These are phyloP conservation scores for Tetramorium simillimum DNA, from an alignment of 1,140 invertebrate species.

Conservation along the genomic window DNA sequence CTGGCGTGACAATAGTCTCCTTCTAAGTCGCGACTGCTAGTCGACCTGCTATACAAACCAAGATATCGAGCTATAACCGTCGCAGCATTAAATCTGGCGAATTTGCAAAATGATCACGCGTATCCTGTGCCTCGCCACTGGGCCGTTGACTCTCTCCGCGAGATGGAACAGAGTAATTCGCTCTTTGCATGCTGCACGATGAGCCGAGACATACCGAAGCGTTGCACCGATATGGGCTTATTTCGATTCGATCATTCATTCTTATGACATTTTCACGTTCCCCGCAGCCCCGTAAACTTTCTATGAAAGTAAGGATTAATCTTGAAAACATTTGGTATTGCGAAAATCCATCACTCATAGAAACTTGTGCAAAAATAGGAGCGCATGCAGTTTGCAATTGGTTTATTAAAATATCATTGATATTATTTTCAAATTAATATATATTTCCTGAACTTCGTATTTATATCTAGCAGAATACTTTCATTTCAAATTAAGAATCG, in stretches of 20 bases:
- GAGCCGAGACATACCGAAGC: not conserved
- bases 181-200: constrained; percentile 41
- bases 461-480: not conserved
- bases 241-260: constrained; percentile 1
- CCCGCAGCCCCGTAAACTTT: not conserved
- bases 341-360: not conserved
- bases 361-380: not conserved
- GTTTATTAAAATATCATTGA: not conserved
- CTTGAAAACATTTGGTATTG: not conserved
- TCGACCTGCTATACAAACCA: constrained; percentile 50
- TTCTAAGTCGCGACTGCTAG: constrained; percentile 68
- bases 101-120: constrained; percentile 84
- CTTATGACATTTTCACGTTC: not conserved
- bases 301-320: not conserved
- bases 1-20: constrained; percentile 67
- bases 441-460: not conserved
- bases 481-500: not conserved
- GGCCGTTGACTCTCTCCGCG: constrained; percentile 60
- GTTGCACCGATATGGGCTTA: not conserved
- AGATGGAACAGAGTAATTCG: constrained; percentile 66
- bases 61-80: constrained; percentile 38
- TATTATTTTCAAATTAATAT: not conserved
- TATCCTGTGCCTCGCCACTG: constrained; percentile 76
- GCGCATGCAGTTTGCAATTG: not conserved
- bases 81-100: constrained; percentile 53